Evolutionary conservation across 2,797 vertebrate species (phyloP).

Genomic region (Lerista edwardsae): DNA sequence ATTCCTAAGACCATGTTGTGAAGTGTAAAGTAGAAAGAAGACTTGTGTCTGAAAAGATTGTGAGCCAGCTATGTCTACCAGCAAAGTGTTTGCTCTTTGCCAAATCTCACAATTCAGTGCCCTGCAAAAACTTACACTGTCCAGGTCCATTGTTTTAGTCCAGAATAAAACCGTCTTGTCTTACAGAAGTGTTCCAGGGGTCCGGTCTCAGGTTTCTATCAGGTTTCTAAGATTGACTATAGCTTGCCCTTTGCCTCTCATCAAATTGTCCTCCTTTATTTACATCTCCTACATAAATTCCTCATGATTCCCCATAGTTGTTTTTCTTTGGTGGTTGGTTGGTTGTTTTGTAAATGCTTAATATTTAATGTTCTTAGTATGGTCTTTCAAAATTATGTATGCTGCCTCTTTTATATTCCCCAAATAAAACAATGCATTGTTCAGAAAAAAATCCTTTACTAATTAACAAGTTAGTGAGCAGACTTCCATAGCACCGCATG

Average conservation of each 20-base stretch:
- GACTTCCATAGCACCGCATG: conserved; percentile 28
- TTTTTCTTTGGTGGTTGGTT: background rate
- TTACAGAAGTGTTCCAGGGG: background rate
- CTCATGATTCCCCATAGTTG: background rate
- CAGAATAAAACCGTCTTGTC: background rate
- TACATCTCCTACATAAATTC: background rate
- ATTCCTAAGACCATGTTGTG: background rate
- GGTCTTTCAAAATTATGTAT: conserved; percentile 11
- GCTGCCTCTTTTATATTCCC: conserved; percentile 8
- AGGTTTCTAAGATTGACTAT: background rate
- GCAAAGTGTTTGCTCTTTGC: background rate
- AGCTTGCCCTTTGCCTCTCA: accelerated
- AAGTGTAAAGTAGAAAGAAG: background rate
- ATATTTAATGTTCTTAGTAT: background rate
- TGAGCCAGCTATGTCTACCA: background rate
- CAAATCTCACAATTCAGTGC: background rate
- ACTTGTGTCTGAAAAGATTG: background rate
- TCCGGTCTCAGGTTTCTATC: background rate
- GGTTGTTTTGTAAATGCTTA: background rate
- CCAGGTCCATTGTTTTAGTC: background rate
- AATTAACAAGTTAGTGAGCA: conserved; percentile 55
- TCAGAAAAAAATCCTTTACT: conserved; percentile 54
- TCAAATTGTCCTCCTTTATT: background rate
- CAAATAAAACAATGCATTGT: conserved; percentile 36
- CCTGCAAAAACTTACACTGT: background rate